Percentiles rank a stretch among this genome's conserved stretches.
These are phyloP conservation scores for Conops quadrifasciatus DNA, from an alignment of 2,888 invertebrate species.

Conservation along the genomic window DNA sequence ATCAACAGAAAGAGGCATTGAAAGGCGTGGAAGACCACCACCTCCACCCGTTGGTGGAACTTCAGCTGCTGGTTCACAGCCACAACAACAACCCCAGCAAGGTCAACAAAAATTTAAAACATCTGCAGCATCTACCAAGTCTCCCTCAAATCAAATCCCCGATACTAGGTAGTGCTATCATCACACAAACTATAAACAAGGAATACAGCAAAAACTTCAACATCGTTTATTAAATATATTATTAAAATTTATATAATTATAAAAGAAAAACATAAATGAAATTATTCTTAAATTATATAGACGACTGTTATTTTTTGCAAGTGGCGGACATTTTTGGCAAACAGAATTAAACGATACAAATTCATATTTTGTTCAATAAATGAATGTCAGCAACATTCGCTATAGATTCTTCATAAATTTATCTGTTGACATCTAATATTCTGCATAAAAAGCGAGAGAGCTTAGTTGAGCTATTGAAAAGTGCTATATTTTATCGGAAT, in stretches of 20 bases:
- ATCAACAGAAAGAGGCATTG: constrained; percentile 59
- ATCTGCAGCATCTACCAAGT: constrained; percentile 51
- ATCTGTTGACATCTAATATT: constrained; percentile 4
- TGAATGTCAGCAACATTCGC: constrained; percentile 17
- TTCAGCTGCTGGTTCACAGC: constrained; percentile 55
- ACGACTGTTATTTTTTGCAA: constrained; percentile 33
- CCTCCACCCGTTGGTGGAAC: constrained; percentile 49
- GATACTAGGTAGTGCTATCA: constrained; percentile 66
- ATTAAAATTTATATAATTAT: constrained; percentile 66
- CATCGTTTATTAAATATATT: constrained; percentile 63
- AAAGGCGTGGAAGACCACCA: constrained; percentile 60
- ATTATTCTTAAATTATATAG: constrained; percentile 50
- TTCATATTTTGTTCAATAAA: constrained; percentile 17
- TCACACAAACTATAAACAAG: constrained; percentile 44
- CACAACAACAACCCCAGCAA: constrained; percentile 48
- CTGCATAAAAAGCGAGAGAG: constrained; percentile 1
- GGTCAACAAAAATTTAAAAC: constrained; percentile 56
- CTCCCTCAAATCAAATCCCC: constrained; percentile 65
- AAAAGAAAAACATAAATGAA: constrained; percentile 61
- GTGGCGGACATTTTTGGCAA: constrained; percentile 16
- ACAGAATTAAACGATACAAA: constrained; percentile 9
- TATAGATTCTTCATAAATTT: constrained; percentile 7
- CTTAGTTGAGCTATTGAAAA: constrained; percentile 20
- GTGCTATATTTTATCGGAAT: constrained; percentile 18
- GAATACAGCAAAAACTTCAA: constrained; percentile 49